Base-by-base conservation (phyloP, 2,113 vertebrate genomes). In the Dunckerocampus dactyliophorus region DNA sequence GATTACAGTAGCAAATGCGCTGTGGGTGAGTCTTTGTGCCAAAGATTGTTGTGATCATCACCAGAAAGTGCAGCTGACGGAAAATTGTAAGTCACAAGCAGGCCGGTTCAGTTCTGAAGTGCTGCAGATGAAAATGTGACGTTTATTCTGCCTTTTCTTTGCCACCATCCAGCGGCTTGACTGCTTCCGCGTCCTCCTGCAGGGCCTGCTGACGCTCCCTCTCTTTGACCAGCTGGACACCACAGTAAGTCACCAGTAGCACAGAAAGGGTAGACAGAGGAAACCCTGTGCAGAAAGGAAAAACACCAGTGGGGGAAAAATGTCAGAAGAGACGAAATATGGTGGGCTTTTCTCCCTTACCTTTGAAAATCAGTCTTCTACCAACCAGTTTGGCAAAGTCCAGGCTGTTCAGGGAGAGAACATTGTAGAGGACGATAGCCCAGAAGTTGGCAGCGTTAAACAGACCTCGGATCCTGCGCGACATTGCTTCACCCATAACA, bases 371-470 rank as follows among this genome's bases (percentile, higher is more conserved):
- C 50, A 99, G 88, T 48, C 95, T 93, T 72, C 86, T 92, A 64
- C 91, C 87, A 6, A 98, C 95, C 72, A 97, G 75, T 73, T 94
- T 85, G 0, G 95, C 94, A 71, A 99, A 99, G n/a, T 94, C 93
- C 47, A 96, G 85, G 74, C 93, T 98, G 90, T 96, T 99, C 51
- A 99, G 91, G 62, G 95, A 89, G 11, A 96, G 92, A 10, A 99
- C 79, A 34, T 99, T 99, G 91, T 95, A 99, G 78, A 97, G 92
- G 79, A 98, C 50, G 0, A 99, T 97, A 59, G 93, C 87, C 97
- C 97, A 99, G 90, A 97, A 99, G 81, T 99, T 98, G 46, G 90
- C 79, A 0, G 97, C 95, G 3, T 96, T 97, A 63, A 95, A 99
- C 54, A 91, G 45, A 3, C 91, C 94, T 12, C 97, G 86, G 72